These are phyloP conservation scores for Peromyscus polionotus DNA, from an alignment of 2,113 vertebrate genomes.

Conservation along the genomic window DNA sequence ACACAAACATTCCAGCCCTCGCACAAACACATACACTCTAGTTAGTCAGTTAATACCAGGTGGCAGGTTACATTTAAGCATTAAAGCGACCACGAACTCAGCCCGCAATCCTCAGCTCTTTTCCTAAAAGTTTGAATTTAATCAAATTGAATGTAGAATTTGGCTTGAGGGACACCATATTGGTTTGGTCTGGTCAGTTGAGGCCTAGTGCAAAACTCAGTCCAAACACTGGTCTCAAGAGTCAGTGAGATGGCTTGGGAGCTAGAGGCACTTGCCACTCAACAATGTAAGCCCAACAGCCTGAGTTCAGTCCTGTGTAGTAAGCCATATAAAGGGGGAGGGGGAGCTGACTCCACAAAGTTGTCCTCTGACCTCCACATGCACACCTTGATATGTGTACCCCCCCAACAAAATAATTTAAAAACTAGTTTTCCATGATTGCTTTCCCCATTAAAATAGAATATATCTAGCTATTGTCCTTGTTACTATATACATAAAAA, in stretches of 20 bases:
- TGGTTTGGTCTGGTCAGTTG: neutral
- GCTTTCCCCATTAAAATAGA: constrained; percentile 6
- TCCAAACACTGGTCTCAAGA: neutral
- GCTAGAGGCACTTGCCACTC: neutral
- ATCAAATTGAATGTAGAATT: neutral
- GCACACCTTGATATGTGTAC: neutral
- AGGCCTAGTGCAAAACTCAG: neutral
- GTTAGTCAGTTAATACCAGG: neutral
- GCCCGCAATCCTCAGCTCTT: neutral
- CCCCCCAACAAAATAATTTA: neutral
- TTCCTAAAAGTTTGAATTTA: neutral
- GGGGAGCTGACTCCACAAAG: neutral
- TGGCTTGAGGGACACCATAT: neutral
- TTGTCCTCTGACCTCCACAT: neutral
- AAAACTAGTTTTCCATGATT: neutral
- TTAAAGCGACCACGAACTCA: neutral
- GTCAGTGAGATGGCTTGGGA: neutral
- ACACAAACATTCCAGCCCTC: too few relatives aligned
- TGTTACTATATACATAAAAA: neutral
- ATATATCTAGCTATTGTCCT: neutral
- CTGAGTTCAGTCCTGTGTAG: neutral
- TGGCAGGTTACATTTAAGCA: neutral
- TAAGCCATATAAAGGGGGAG: neutral
- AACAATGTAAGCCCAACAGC: neutral
- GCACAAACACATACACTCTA: neutral